Conservation (phyloP, 2,113 vertebrate genomes). For the Petromus typicus region DNA sequence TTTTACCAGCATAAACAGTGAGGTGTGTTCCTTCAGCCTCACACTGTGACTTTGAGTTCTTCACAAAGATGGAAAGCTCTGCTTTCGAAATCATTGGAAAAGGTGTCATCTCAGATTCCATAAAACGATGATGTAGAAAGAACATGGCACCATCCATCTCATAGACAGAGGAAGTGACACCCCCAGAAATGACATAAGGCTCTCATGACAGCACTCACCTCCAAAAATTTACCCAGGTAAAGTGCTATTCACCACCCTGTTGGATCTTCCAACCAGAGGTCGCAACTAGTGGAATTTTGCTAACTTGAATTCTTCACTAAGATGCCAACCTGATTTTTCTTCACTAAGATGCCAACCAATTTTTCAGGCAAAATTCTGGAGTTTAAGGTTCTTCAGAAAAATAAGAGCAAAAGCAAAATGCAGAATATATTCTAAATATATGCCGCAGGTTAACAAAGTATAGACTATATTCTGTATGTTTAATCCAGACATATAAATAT, state of each 20-base stretch:
- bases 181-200: neutral
- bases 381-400: neutral
- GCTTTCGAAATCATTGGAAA: constrained; percentile 36
- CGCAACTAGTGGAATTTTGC: neutral
- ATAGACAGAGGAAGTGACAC: neutral
- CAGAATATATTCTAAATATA: neutral
- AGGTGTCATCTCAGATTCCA: constrained; percentile 17
- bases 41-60: neutral
- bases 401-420: neutral
- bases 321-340: neutral
- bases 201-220: neutral
- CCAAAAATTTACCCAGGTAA: neutral
- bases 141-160: neutral
- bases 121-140: neutral
- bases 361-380: neutral
- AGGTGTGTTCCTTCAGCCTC: neutral
- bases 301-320: neutral
- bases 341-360: neutral
- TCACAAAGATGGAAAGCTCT: constrained; percentile 36
- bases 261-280: neutral
- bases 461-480: neutral
- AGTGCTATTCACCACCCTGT: neutral
- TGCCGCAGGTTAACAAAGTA: neutral
- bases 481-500: neutral
- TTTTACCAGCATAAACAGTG: neutral